These are phyloP conservation scores for Characodon lateralis DNA, from an alignment of 2,797 vertebrate species.

Conservation along the genomic window DNA sequence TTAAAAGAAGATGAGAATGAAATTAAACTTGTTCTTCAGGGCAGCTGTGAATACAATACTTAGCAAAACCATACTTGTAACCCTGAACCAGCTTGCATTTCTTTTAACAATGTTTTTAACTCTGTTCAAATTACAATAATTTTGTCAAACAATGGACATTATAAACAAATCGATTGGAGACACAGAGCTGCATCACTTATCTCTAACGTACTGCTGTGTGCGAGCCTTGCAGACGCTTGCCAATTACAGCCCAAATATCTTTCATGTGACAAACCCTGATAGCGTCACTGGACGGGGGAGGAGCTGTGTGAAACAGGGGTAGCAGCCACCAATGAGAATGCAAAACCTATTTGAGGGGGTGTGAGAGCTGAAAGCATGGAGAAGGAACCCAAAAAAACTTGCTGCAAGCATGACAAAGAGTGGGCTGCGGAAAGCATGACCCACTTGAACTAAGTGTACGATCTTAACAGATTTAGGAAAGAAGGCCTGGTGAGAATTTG, in stretches of 20 bases:
- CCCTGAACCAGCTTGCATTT: conserved; percentile 21
- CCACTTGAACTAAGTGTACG: neutral
- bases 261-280: neutral
- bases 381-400: neutral
- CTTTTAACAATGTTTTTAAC: conserved; percentile 13
- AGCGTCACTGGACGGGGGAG: neutral
- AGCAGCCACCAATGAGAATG: neutral
- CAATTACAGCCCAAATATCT: conserved; percentile 3
- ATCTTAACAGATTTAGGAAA: neutral
- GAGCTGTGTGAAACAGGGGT: neutral
- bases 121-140: neutral
- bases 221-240: neutral
- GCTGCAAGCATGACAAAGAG: neutral
- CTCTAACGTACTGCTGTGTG: no score
- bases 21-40: neutral
- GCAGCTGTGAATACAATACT: neutral
- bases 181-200: neutral
- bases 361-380: neutral
- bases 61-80: conserved; percentile 8
- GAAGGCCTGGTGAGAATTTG: no score
- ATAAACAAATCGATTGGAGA: neutral
- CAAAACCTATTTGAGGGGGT: neutral
- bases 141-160: neutral
- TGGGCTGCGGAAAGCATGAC: neutral
- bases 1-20: neutral